Conservation (phyloP, 2,797 vertebrate genomes). For the Nyctibius grandis region DNA sequence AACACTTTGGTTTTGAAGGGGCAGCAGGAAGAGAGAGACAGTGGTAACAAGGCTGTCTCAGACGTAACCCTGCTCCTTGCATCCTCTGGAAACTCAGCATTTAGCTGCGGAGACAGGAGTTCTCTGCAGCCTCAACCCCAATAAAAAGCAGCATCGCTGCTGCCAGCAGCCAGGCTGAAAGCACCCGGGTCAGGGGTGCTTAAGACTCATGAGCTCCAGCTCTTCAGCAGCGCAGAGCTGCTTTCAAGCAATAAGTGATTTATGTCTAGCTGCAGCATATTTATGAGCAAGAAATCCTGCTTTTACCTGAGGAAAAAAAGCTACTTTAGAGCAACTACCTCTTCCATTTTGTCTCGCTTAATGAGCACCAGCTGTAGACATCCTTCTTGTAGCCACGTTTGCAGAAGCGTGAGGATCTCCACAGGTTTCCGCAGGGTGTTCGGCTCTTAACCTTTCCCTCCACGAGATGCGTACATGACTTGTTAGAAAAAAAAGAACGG, state of each 20-base stretch:
- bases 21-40: not conserved
- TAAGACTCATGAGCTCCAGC: not conserved
- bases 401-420: not conserved
- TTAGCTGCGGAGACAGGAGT: not conserved
- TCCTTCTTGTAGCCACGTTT: not conserved
- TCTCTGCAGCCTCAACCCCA: not conserved
- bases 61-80: not conserved
- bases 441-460: not conserved
- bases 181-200: not conserved
- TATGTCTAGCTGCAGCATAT: not conserved
- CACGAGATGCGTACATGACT: not conserved
- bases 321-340: not conserved
- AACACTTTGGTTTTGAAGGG: not conserved
- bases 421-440: not conserved
- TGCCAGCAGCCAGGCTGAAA: not conserved
- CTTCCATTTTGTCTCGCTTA: not conserved
- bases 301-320: slow-evolving; percentile 21
- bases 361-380: not conserved
- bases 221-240: not conserved
- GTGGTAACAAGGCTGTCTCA: not conserved
- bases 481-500: rapidly evolving
- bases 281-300: slow-evolving; percentile 6
- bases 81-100: not conserved
- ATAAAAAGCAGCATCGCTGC: not conserved
- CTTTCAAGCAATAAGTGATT: slow-evolving; percentile 20